A percentile compares a stretch with the other conserved stretches of the same genome.
These are phyloP conservation scores for Crypturellus tataupa DNA, from an alignment of 2,797 vertebrate species.

Conservation along the genomic window DNA sequence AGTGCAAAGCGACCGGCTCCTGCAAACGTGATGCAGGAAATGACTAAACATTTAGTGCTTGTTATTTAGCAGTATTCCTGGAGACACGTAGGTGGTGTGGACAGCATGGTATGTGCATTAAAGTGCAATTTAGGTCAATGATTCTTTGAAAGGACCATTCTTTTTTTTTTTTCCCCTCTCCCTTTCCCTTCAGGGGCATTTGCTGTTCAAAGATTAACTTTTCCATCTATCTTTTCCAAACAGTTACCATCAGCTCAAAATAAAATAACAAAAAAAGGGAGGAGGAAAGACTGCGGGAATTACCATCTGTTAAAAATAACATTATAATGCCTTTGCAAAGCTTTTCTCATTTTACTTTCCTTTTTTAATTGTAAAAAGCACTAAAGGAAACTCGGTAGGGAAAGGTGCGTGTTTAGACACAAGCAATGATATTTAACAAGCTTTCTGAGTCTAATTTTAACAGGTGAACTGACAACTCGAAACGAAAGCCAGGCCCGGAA, in stretches of 20 bases:
- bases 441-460: neutral
- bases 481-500: neutral
- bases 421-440: neutral
- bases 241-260: neutral
- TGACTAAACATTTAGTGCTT: constrained; percentile 79
- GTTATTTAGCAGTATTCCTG: constrained; percentile 75
- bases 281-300: neutral
- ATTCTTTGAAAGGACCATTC: constrained; percentile 68
- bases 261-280: neutral
- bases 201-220: constrained; percentile 56
- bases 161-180: neutral
- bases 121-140: constrained; percentile 73
- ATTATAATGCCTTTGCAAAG: neutral
- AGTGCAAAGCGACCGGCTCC: constrained; percentile 41
- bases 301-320: neutral
- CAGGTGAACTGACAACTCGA: constrained; percentile 25
- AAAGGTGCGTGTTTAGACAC: neutral
- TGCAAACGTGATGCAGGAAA: constrained; percentile 79
- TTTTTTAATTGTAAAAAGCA: neutral
- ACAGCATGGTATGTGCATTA: constrained; percentile 73
- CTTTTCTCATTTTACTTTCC: neutral
- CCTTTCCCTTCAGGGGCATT: neutral
- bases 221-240: constrained; percentile 22
- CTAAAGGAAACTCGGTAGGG: neutral
- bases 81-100: constrained; percentile 74